phyloP scores from a whole-genome alignment of 2,888 invertebrate genomes.

The Lypha dubia region DNA sequence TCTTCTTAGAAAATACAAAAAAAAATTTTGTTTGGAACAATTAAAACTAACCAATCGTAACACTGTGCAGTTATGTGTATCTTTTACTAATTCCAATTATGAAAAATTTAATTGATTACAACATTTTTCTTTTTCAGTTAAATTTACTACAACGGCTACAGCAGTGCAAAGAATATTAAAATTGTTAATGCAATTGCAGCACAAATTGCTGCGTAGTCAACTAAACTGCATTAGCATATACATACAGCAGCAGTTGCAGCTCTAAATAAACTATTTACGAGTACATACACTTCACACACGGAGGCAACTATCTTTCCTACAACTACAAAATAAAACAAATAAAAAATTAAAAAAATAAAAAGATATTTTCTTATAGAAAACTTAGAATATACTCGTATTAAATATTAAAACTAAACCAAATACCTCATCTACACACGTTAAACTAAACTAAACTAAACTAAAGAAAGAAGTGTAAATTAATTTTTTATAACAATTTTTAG shows the following conservation, averaged over 20 bases:
- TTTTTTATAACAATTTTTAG: constrained; percentile 27
- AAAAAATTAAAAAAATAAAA: constrained; percentile 12
- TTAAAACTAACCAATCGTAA: too few species aligned
- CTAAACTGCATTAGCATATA: constrained; percentile 78
- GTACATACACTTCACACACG: too few species aligned
- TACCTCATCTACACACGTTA: constrained; percentile 69
- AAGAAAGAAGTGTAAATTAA: constrained; percentile 5
- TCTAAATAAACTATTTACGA: constrained; percentile 27
- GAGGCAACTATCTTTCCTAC: constrained; percentile 5
- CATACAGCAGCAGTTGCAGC: constrained; percentile 44
- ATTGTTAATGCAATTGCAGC: constrained; percentile 83
- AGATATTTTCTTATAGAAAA: constrained; percentile 25
- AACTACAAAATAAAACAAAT: too few species aligned
- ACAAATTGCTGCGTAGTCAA: constrained; percentile 82
- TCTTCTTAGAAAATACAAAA: too few species aligned
- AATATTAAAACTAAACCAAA: constrained; percentile 54
- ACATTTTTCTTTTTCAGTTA: constrained; percentile 62
- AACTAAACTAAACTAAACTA: constrained; percentile 24
- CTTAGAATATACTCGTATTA: not conserved
- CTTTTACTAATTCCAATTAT: not conserved
- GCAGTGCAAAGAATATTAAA: constrained; percentile 82
- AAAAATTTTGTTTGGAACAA: too few species aligned
- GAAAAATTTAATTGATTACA: not conserved
- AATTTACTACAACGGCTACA: constrained; percentile 82
- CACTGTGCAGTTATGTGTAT: constrained; percentile 44